Evolutionary conservation across 2,797 vertebrate species (phyloP), one percentile per base, ranked within the genome.

Genomic region (Margarornis squamiger): DNA sequence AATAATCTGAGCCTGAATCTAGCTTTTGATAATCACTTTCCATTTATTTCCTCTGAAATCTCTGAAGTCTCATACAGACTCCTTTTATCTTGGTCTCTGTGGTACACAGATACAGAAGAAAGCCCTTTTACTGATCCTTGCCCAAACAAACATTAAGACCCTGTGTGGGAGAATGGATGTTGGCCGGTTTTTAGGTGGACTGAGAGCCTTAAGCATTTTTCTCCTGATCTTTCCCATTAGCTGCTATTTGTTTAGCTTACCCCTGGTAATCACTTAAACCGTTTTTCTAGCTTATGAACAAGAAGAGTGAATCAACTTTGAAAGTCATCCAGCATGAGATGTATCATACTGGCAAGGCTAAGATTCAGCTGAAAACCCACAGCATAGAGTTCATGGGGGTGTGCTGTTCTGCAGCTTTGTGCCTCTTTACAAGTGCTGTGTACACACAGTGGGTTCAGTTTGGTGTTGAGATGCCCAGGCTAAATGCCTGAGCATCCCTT

Each of bases 181-280:
- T 95, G 87, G 58, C 95, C 4, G 41, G 0, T 3, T 83, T 92
- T 88, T 30, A 27, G 73, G 55, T 76, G 45, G 36, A 91, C 93
- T 86, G 62, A 76, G 80, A 75, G 73, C 87, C 58, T 81, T 84
- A 73, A 95, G 90, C 70, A 7, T 81, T 95, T 93, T 82, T 51
- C 55, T 95, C 67, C 88, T 82, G 73, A 76, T 95, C 71, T 91
- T 93, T 96, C 67, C 67, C 74, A 76, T 93, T 92, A 92, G 80
- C 73, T 94, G 80, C 76, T 94, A 61, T 96, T 94, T 96, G 94
- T 93, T 93, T 85, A 93, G 92, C 90, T 96, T 88, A 74, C 70
- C 65, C 75, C 54, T 68, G 59, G 48, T 86, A 94, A 91, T 96
- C 88, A 45, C 85, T 92, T 94, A 86, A 94, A 92, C 71, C 4